Percentiles rank a stretch among this genome's conserved stretches.
phyloP scores from a whole-genome alignment of 2,888 invertebrate species.

The Elgonia sp. region DNA sequence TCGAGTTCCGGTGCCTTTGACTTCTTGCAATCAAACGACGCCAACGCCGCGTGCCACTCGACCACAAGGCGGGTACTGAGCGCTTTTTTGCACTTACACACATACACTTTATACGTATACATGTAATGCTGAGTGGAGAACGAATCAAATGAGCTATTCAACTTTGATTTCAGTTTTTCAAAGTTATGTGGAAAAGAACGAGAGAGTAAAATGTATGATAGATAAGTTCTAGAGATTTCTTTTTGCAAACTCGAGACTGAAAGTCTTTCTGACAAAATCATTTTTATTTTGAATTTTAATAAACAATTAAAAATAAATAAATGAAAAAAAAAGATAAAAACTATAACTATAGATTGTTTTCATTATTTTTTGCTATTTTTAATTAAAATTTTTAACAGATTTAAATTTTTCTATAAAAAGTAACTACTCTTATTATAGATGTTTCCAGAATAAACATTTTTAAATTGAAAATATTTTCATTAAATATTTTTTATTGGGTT shows the following conservation, averaged over 20 bases:
- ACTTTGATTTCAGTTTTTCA: constrained; percentile 31
- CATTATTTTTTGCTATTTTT: neutral
- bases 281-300: neutral
- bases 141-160: constrained; percentile 40
- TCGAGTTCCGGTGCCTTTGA: constrained; percentile 80
- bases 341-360: too few relatives aligned
- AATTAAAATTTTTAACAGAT: too few relatives aligned
- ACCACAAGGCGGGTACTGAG: constrained; percentile 86
- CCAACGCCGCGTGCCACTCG: constrained; percentile 83
- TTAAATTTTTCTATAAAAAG: too few relatives aligned
- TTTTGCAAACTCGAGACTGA: neutral
- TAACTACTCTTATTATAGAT: too few relatives aligned
- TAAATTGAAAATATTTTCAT: too few relatives aligned
- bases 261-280: neutral
- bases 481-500: neutral
- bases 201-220: neutral
- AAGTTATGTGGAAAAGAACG: neutral
- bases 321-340: too few relatives aligned
- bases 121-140: neutral
- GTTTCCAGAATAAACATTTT: too few relatives aligned
- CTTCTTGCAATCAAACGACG: constrained; percentile 67
- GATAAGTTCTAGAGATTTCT: neutral
- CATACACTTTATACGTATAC: neutral
- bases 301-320: too few relatives aligned
- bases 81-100: constrained; percentile 59